Percentiles rank a stretch among this genome's conserved stretches.
Conservation (phyloP, 2,113 vertebrate genomes). For the Mola mola region DNA sequence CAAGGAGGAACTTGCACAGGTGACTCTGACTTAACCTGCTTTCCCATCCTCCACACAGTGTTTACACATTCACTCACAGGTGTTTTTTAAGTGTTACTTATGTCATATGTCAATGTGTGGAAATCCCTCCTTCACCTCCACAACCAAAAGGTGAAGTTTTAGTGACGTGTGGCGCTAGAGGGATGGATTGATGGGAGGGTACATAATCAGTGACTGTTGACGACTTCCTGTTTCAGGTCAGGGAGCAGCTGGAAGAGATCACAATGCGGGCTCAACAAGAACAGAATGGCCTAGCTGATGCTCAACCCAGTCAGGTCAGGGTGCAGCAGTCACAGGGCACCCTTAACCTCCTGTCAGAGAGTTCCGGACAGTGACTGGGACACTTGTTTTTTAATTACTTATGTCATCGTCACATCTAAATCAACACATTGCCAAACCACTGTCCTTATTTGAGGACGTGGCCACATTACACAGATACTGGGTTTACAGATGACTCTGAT, state of each 20-base stretch:
- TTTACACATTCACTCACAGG: background rate
- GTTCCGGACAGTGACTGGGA: constrained; percentile 56
- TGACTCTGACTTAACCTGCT: constrained; percentile 47
- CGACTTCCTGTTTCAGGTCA: constrained; percentile 86
- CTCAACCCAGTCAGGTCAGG: constrained; percentile 81
- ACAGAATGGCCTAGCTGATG: constrained; percentile 76
- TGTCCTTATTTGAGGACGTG: constrained; percentile 17
- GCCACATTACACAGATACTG: background rate
- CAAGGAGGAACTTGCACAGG: constrained; percentile 88
- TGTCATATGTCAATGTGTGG: background rate
- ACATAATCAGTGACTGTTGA: constrained; percentile 46
- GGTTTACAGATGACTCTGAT: background rate
- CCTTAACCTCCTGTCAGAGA: constrained; percentile 62
- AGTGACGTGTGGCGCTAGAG: constrained; percentile 4
- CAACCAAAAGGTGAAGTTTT: constrained; percentile 3
- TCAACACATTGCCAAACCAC: background rate
- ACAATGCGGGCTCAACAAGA: constrained; percentile 81
- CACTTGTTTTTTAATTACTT: background rate
- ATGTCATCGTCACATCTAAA: background rate
- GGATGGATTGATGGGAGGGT: constrained; percentile 9
- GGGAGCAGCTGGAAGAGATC: constrained; percentile 87
- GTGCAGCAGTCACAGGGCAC: constrained; percentile 64
- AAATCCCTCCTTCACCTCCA: background rate
- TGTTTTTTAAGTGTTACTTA: background rate
- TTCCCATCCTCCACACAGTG: background rate